Evolutionary conservation across 2,888 invertebrate species (phyloP), one percentile per base, ranked within the genome.

Genomic region (Amblyjoppa fuscipennis): DNA sequence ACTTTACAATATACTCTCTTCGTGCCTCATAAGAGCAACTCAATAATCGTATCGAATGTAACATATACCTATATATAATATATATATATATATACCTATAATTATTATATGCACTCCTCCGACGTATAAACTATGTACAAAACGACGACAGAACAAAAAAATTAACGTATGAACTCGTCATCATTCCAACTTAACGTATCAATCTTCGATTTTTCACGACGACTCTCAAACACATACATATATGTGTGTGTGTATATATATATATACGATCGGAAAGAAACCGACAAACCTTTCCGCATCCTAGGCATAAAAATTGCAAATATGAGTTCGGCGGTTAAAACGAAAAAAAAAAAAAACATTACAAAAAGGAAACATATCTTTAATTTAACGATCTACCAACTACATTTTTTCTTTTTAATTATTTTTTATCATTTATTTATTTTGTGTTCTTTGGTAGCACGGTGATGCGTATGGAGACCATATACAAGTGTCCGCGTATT

Each of bases 361-460:
- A 34, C 71, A 51, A 70, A 79, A 81, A 69, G 11, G 45, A 31
- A 51, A 86, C 80, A 71, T 49, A 79, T 81, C 85, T 83, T 85
- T 85, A 77, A 78, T 81, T 86, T 79, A 85, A 87, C 84, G 85
- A 88, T 77, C 86, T 87, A 81, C 78, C 83, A 87, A 87, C 89
- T 87, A 90, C 81, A 75, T 85, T 86, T 86, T 88, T 85, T 87
- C 86, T 88, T 85, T 87, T 56, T 74, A 75, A 13, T 68, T 25
- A n/a, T 73, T n/a, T 56, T 78, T 81, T 87, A 88, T 83, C 87
- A 86, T 85, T 85, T 86, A 87, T 87, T 86, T 89, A 87, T 87
- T 89, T 87, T 86, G 89, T 92, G 91, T 93, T 94, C 94, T 94
- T 94, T 94, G 94, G 94, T 94, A 93, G 93, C 92, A 92, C 91